phyloP scores from a whole-genome alignment of 2,888 invertebrate genomes.

The Melieria picta region DNA sequence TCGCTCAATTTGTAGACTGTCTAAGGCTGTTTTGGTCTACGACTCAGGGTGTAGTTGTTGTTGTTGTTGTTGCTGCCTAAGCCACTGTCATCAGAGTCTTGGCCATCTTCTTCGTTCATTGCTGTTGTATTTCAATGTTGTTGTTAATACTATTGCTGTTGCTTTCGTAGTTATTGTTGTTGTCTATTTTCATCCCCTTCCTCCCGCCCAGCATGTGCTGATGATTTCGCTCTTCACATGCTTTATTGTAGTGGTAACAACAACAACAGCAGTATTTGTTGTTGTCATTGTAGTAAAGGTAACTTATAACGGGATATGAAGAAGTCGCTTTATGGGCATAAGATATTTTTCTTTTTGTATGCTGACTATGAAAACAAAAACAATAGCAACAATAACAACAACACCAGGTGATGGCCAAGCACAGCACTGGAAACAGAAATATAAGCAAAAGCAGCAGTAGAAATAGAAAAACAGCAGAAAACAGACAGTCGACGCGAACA shows the following conservation, averaged over 20 bases:
- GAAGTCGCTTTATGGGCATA: constrained; percentile 33
- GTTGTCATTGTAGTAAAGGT: constrained; percentile 22
- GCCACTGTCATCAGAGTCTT: no score
- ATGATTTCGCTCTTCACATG: neutral
- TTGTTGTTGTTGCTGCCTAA: neutral
- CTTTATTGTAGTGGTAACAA: neutral
- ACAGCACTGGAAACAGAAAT: no score
- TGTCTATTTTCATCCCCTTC: no score
- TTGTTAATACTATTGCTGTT: no score
- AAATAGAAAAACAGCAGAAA: no score
- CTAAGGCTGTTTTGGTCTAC: neutral
- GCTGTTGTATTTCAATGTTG: no score
- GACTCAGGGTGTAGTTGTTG: neutral
- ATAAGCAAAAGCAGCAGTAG: no score
- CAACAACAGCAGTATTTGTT: constrained; percentile 6
- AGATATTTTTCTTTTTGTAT: constrained; percentile 19
- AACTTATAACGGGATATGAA: constrained; percentile 28
- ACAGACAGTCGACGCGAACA: neutral
- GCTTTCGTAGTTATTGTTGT: neutral
- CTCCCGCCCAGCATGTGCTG: neutral
- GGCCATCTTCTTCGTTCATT: no score
- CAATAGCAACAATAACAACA: neutral
- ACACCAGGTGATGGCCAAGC: neutral
- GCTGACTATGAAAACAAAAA: constrained; percentile 6
- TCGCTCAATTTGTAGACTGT: neutral